Conservation (phyloP, 2,113 vertebrate species). For the Scopus umbretta region DNA sequence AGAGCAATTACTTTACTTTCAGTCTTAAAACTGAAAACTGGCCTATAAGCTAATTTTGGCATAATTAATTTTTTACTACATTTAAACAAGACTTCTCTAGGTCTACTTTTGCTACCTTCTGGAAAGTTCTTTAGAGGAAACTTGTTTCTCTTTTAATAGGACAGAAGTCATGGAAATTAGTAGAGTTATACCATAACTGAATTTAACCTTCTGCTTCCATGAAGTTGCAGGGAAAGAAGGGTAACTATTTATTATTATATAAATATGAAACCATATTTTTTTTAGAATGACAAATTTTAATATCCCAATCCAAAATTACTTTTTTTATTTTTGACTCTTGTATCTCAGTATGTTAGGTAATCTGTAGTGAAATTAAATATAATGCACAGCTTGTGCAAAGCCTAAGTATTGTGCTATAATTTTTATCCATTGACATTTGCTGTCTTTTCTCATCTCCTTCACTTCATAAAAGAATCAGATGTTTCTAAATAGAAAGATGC, state of each 20-base stretch:
- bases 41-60: not conserved
- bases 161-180: not conserved
- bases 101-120: not conserved
- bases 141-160: not conserved
- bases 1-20: not conserved
- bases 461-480: not conserved
- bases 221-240: not conserved
- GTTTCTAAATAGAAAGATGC: not conserved
- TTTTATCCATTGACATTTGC: not conserved
- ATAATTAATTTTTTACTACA: not conserved
- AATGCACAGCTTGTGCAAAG: not conserved
- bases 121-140: not conserved
- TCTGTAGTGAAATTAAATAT: not conserved
- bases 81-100: not conserved
- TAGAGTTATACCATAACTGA: not conserved
- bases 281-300: not conserved
- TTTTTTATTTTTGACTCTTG: not conserved
- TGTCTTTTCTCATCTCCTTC: not conserved
- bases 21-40: not conserved
- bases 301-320: not conserved
- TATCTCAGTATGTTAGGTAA: not conserved
- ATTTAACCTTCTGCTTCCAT: not conserved
- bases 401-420: not conserved
- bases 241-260: not conserved
- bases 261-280: not conserved